Evolutionary conservation across 2,888 invertebrate species (phyloP).

Genomic region (Drosophila algonquin): DNA sequence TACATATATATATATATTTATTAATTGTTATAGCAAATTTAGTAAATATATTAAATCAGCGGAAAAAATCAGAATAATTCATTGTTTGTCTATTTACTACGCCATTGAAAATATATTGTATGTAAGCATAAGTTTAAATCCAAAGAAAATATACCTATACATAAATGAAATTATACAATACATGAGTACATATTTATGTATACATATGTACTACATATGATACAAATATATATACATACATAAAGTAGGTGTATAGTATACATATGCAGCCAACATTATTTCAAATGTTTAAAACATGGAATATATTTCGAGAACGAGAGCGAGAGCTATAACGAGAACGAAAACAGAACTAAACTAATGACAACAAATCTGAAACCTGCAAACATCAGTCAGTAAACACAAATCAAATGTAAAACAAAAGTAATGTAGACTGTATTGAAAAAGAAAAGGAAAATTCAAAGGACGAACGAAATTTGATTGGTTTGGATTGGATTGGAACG

Average conservation of each 20-base stretch:
- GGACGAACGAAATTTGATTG: conserved; percentile 32
- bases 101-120: conserved; percentile 33
- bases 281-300: conserved; percentile 43
- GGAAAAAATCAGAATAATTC: conserved; percentile 31
- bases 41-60: conserved; percentile 33
- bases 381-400: conserved; percentile 43
- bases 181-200: conserved; percentile 2
- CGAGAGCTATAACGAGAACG: not conserved
- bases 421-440: conserved; percentile 52
- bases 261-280: conserved; percentile 25
- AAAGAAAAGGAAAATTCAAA: conserved; percentile 12
- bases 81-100: conserved; percentile 48
- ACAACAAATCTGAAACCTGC: conserved; percentile 33
- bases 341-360: conserved; percentile 12
- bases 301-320: conserved; percentile 27
- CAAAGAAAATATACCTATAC: conserved; percentile 2
- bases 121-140: conserved; percentile 9
- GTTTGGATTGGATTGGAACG: not conserved
- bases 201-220: not conserved
- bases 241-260: conserved; percentile 24
- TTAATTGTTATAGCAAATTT: conserved; percentile 45
- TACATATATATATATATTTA: conserved; percentile 21
- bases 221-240: conserved; percentile 18
- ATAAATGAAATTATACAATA: conserved; percentile 9
- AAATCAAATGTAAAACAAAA: conserved; percentile 49